Evolutionary conservation across 2,113 vertebrate genomes (phyloP).

Genomic region (Coryphaenoides rupestris): DNA sequence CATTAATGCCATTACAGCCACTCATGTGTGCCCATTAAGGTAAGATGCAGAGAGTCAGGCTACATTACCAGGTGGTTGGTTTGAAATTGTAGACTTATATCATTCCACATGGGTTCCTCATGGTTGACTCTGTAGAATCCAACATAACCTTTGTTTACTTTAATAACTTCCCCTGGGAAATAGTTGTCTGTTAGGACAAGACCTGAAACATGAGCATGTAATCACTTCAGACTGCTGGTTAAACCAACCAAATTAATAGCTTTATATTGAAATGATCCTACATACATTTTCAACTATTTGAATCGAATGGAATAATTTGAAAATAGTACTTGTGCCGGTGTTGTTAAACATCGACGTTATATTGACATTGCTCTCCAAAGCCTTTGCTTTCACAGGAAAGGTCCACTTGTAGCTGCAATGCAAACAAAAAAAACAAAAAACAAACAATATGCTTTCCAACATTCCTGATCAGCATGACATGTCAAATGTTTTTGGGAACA

Average conservation of each 20-base stretch:
- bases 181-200: conserved; percentile 49
- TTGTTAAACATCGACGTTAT: conserved; percentile 63
- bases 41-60: background rate
- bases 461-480: background rate
- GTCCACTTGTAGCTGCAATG: conserved; percentile 89
- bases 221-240: background rate
- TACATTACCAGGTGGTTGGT: conserved; percentile 59
- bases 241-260: background rate
- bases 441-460: background rate
- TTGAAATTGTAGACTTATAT: conserved; percentile 59
- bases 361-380: conserved; percentile 33
- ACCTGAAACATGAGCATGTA: conserved; percentile 58
- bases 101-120: conserved; percentile 69
- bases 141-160: conserved; percentile 84
- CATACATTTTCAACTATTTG: background rate
- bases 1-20: background rate
- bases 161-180: conserved; percentile 56
- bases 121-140: conserved; percentile 94
- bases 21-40: background rate
- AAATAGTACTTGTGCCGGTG: conserved; percentile 68
- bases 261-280: background rate
- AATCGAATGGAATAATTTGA: background rate
- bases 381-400: conserved; percentile 81
- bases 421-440: conserved; percentile 22
- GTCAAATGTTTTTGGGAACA: background rate